phyloP scores from a whole-genome alignment of 2,888 invertebrate species.

The Dione juno region DNA sequence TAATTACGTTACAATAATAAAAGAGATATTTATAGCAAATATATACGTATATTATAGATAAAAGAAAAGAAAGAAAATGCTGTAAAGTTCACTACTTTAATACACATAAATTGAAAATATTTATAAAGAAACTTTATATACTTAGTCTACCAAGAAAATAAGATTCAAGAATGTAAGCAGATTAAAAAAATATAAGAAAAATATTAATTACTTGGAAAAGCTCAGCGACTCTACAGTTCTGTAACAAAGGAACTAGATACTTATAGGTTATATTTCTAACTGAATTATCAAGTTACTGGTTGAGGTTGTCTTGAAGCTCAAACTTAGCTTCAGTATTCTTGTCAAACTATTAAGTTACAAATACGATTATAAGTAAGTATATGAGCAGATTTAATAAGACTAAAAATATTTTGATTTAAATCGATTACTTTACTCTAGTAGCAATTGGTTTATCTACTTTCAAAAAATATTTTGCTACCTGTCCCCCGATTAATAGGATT shows the following conservation, averaged over 20 bases:
- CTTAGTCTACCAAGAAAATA: not conserved
- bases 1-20: no score
- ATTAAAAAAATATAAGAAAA: not conserved
- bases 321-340: not conserved
- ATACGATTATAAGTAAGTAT: not conserved
- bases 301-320: not conserved
- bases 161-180: not conserved
- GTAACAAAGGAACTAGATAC: not conserved
- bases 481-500: constrained; percentile 44
- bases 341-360: not conserved
- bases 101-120: no score
- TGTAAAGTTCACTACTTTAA: no score
- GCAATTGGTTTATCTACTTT: constrained; percentile 31
- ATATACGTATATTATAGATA: no score
- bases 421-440: constrained; percentile 11
- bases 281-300: constrained; percentile 1
- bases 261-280: not conserved
- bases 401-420: not conserved
- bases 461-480: constrained; percentile 37
- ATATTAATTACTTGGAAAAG: not conserved
- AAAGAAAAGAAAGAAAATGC: no score
- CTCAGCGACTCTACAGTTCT: not conserved
- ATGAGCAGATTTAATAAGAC: not conserved
- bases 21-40: no score
- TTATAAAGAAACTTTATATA: not conserved